These are phyloP conservation scores for Cyphomyrmex costatus DNA, from an alignment of 1,140 invertebrate species.

Conservation along the genomic window DNA sequence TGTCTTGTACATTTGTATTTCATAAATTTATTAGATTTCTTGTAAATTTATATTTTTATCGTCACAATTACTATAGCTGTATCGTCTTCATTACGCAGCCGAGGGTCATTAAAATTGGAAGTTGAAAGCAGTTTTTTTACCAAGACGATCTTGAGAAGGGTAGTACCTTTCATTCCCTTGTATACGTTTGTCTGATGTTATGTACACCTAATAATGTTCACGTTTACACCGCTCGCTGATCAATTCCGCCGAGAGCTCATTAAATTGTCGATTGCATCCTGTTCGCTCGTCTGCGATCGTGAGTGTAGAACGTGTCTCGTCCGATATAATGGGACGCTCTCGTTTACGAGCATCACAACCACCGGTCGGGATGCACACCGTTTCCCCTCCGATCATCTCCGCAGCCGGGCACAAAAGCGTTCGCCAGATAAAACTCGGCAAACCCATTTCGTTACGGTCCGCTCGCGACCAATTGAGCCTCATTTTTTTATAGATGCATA, in stretches of 20 bases:
- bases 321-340: neutral
- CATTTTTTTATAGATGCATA: conserved; percentile 27
- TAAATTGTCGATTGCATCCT: neutral
- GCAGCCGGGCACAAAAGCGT: neutral
- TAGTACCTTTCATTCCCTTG: neutral
- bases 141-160: neutral
- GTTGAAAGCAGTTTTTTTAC: neutral
- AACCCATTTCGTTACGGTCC: conserved; percentile 20
- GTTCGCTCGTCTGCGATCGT: neutral
- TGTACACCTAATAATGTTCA: neutral
- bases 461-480: conserved; percentile 19
- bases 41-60: too few relatives aligned
- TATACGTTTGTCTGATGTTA: neutral
- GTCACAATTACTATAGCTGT: too few relatives aligned
- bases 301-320: neutral
- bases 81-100: too few relatives aligned
- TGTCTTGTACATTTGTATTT: too few relatives aligned
- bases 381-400: neutral
- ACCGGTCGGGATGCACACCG: neutral
- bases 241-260: conserved; percentile 9
- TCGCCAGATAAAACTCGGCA: neutral
- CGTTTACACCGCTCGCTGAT: neutral
- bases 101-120: too few relatives aligned
- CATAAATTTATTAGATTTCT: too few relatives aligned
- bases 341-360: neutral